Conservation (phyloP, 2,797 vertebrate species). For the Morelia viridis region DNA sequence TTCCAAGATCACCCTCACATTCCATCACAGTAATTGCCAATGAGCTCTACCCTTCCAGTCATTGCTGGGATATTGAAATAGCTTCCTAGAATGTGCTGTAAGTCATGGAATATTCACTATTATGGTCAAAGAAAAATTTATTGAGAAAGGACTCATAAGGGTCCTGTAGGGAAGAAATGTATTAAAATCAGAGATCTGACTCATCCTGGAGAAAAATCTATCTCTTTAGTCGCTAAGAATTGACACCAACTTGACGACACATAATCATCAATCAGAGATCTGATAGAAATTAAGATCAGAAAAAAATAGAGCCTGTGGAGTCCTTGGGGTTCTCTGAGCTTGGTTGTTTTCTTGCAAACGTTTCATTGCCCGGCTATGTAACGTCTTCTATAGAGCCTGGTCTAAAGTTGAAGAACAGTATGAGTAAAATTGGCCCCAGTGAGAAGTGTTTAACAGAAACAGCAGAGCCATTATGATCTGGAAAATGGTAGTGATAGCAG, state of each 20-base stretch:
- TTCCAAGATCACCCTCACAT: too few species aligned
- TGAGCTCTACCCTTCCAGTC: not conserved
- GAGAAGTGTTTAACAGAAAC: not conserved
- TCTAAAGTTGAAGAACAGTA: not conserved
- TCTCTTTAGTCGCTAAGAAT: not conserved
- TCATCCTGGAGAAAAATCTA: not conserved
- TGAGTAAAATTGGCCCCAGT: not conserved
- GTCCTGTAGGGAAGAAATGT: not conserved
- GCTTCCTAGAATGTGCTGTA: not conserved
- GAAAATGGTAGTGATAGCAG: not conserved
- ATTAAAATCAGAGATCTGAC: not conserved
- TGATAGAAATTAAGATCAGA: not conserved
- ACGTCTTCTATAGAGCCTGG: too few species aligned
- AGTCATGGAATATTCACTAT: not conserved
- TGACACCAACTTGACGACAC: not conserved
- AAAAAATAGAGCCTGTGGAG: too few species aligned
- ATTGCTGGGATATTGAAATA: not conserved
- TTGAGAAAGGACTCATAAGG: not conserved
- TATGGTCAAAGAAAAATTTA: not conserved
- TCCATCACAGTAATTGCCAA: not conserved
- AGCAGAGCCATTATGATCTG: not conserved
- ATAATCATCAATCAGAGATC: not conserved
- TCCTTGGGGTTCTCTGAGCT: too few species aligned
- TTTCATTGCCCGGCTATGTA: too few species aligned
- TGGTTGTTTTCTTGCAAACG: too few species aligned